Evolutionary conservation across 2,888 invertebrate genomes (phyloP).

Genomic region (Microctonus aethiopoides): DNA sequence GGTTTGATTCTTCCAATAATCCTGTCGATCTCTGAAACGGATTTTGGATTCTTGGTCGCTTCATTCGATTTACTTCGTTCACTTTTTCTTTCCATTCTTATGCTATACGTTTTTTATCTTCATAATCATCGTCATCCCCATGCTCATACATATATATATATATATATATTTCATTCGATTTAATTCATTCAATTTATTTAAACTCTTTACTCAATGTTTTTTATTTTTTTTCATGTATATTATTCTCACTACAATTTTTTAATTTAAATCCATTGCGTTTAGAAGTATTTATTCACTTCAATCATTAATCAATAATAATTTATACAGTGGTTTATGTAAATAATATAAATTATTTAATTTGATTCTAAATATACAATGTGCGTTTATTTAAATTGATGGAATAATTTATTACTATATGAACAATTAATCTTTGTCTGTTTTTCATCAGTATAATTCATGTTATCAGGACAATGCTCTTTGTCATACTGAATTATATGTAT

Average conservation of each 20-base stretch:
- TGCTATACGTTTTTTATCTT: conserved; percentile 17
- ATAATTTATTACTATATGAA: conserved; percentile 8
- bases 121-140: conserved; percentile 23
- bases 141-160: no score
- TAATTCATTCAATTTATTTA: conserved; percentile 2
- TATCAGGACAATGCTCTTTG: conserved; percentile 2
- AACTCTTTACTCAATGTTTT: conserved; percentile 18
- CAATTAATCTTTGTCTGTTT: conserved; percentile 19
- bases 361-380: background rate
- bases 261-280: background rate
- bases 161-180: conserved; percentile 14
- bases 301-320: background rate
- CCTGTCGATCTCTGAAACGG: conserved; percentile 27
- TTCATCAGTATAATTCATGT: background rate
- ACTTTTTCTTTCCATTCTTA: conserved; percentile 13
- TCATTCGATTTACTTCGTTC: conserved; percentile 9
- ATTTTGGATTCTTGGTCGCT: conserved; percentile 14
- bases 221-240: background rate
- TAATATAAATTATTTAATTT: background rate
- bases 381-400: background rate
- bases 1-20: conserved; percentile 48
- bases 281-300: background rate
- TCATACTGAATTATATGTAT: conserved; percentile 9
- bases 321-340: background rate
- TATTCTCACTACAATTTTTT: background rate